phyloP scores from a whole-genome alignment of 1,140 invertebrate genomes.

The Leptonema lineaticorne region DNA sequence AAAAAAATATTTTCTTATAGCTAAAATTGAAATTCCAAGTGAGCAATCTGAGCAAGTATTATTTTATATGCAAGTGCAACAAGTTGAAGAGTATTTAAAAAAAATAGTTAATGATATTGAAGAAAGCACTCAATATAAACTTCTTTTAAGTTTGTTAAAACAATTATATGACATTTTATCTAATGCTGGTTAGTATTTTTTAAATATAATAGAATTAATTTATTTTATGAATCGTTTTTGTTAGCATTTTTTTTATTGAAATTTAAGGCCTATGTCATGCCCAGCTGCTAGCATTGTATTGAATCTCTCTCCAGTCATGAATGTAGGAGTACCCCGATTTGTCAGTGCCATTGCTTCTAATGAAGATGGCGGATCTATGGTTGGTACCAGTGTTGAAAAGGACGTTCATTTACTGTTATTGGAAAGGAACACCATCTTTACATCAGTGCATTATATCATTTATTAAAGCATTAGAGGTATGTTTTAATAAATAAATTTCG shows the following conservation, averaged over 20 bases:
- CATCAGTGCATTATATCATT: conserved; percentile 32
- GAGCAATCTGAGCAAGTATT: background rate
- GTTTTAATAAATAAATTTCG: too few relatives aligned
- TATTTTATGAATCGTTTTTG: too few relatives aligned
- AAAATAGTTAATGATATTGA: conserved; percentile 20
- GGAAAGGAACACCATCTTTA: conserved; percentile 31
- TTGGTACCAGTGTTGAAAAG: background rate
- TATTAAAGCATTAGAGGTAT: conserved; percentile 33
- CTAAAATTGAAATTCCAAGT: conserved; percentile 23
- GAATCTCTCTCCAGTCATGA: conserved; percentile 19
- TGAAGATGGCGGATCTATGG: background rate
- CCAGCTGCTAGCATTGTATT: conserved; percentile 31
- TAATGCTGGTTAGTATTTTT: conserved; percentile 20
- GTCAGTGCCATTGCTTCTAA: conserved; percentile 4
- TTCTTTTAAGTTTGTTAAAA: conserved; percentile 23
- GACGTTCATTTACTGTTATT: conserved; percentile 23
- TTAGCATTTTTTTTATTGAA: too few relatives aligned
- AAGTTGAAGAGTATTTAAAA: conserved; percentile 30
- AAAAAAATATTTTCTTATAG: conserved; percentile 22
- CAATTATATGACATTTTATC: conserved; percentile 30
- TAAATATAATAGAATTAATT: too few relatives aligned
- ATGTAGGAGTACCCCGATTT: conserved; percentile 17
- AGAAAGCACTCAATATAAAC: background rate
- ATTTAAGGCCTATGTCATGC: conserved; percentile 13
- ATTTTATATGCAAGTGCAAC: conserved; percentile 21